Evolutionary conservation across 2,113 vertebrate species (phyloP).

Genomic region (Gymnorhina tibicen): DNA sequence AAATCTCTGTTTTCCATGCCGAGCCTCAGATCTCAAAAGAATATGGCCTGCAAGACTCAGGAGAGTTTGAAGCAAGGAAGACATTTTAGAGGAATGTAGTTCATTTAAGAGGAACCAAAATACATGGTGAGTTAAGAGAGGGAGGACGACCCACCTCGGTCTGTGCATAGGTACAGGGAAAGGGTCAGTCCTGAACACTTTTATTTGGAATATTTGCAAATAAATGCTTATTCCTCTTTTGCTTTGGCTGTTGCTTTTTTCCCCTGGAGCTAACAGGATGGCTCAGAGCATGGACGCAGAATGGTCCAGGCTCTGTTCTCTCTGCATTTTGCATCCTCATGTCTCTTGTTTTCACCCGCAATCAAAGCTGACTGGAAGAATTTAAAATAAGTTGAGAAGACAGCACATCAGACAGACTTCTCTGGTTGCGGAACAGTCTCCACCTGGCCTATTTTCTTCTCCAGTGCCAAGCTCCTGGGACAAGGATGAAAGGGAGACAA

Average conservation of each 20-base stretch:
- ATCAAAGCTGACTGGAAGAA: not conserved
- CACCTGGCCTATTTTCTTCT: not conserved
- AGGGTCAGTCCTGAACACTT: not conserved
- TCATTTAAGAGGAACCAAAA: not conserved
- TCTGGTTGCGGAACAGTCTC: not conserved
- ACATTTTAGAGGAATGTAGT: not conserved
- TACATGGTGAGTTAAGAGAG: not conserved
- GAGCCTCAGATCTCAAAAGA: not conserved
- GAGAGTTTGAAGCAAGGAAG: not conserved
- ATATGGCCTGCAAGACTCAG: not conserved
- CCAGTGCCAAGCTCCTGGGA: not conserved
- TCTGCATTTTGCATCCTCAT: not conserved
- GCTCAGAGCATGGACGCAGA: not conserved
- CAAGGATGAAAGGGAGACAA: not conserved
- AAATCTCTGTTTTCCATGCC: not conserved
- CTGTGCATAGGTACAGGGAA: not conserved
- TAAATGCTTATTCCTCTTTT: not conserved
- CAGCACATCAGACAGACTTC: not conserved
- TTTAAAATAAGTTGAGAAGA: not conserved
- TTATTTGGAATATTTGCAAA: not conserved
- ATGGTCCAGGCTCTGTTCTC: not conserved
- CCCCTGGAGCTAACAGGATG: not conserved
- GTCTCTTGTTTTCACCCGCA: not conserved
- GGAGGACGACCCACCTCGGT: rapidly evolving
- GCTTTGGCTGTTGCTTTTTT: not conserved